Conservation (phyloP, 2,888 invertebrate species). For the Philereme vetulata region DNA sequence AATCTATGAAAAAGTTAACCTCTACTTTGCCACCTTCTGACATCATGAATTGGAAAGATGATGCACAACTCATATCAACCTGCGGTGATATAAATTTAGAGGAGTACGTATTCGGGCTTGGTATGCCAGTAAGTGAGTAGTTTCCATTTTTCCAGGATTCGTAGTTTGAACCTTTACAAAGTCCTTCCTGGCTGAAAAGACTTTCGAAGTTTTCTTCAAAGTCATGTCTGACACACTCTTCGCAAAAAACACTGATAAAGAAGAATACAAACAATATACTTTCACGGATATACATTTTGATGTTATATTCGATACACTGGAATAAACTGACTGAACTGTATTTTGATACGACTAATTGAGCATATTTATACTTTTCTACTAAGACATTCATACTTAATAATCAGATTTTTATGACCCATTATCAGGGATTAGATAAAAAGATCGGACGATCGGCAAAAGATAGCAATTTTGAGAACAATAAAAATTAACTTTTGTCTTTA, state of each 20-base stretch:
- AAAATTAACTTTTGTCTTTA: too few relatives aligned
- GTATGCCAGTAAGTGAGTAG: conserved; percentile 2
- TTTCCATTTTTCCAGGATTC: neutral
- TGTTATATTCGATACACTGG: too few relatives aligned
- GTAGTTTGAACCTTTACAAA: neutral
- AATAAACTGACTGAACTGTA: too few relatives aligned
- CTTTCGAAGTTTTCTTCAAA: conserved; percentile 8
- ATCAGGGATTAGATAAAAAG: conserved; percentile 3
- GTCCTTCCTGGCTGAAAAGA: conserved; percentile 3
- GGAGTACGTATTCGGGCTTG: neutral
- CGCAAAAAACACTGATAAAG: conserved; percentile 4
- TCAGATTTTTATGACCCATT: conserved; percentile 6
- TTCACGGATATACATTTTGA: conserved; percentile 5
- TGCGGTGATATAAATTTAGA: too few relatives aligned
- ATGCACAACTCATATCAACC: too few relatives aligned
- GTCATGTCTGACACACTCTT: conserved; percentile 7
- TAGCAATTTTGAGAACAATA: too few relatives aligned
- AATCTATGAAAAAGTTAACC: too few relatives aligned
- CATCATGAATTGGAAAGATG: too few relatives aligned
- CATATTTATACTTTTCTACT: too few relatives aligned
- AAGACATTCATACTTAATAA: too few relatives aligned
- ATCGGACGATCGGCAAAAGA: neutral
- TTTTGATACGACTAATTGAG: too few relatives aligned
- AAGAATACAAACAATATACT: conserved; percentile 6
- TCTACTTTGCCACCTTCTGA: too few relatives aligned